Conservation (phyloP, 2,797 vertebrate genomes). For the Sebastolobus altivelis region DNA sequence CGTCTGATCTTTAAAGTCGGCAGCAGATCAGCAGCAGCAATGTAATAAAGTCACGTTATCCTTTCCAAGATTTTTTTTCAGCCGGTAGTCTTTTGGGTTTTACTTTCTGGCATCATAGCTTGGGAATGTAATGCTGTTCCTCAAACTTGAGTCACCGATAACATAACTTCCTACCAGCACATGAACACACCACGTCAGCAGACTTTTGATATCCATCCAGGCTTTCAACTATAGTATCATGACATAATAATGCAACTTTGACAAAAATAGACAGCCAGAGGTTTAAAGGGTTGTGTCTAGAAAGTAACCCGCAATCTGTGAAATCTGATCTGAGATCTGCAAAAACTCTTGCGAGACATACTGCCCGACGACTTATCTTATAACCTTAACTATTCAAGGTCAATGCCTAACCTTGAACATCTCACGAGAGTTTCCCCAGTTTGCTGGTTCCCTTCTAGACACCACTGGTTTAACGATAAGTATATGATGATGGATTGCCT, state of each 20-base stretch:
- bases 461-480: background rate
- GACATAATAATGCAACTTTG: background rate
- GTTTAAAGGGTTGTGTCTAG: background rate
- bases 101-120: background rate
- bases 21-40: background rate
- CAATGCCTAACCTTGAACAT: too few relatives aligned
- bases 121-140: background rate
- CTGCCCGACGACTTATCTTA: too few relatives aligned
- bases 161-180: background rate
- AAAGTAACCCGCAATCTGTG: too few relatives aligned
- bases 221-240: background rate
- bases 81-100: conserved; percentile 3
- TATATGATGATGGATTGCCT: background rate
- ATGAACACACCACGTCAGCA: background rate
- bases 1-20: background rate
- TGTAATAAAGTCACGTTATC: conserved; percentile 5
- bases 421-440: too few relatives aligned
- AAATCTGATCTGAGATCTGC: too few relatives aligned
- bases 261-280: background rate
- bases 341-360: too few relatives aligned
- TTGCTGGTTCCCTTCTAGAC: too few relatives aligned
- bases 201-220: background rate
- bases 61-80: conserved; percentile 16
- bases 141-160: background rate
- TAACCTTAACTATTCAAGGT: too few relatives aligned